Evolutionary conservation across 2,113 vertebrate genomes (phyloP).

Genomic region (Dendrocopos noguchii): DNA sequence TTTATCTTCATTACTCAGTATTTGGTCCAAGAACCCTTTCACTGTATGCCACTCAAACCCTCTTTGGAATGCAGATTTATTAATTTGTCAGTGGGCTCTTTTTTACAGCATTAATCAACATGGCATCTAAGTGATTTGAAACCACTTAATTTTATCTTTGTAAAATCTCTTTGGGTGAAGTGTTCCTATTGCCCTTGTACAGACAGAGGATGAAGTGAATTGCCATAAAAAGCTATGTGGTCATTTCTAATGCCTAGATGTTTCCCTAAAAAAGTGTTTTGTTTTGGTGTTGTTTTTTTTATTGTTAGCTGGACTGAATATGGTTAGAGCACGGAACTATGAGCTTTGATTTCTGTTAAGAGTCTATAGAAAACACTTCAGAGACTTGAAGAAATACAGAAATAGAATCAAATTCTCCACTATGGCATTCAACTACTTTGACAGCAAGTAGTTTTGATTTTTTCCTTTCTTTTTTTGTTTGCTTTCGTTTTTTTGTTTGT

Average conservation of each 20-base stretch:
- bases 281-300: background rate
- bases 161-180: background rate
- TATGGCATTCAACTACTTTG: background rate
- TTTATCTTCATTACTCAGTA: background rate
- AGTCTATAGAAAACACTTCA: background rate
- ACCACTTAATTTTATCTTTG: background rate
- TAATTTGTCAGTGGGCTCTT: background rate
- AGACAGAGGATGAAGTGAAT: background rate
- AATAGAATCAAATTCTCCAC: background rate
- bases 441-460: background rate
- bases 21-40: background rate
- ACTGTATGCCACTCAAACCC: background rate
- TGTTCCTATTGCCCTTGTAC: background rate
- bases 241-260: background rate
- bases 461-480: background rate
- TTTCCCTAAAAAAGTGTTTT: background rate
- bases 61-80: background rate
- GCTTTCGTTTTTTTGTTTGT: too few relatives aligned
- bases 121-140: background rate
- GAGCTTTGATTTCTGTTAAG: background rate
- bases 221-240: background rate
- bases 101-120: background rate
- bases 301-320: background rate
- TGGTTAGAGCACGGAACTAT: background rate
- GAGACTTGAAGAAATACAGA: background rate